Conservation (phyloP, 1,140 invertebrate species). For the Philopotamus ludificatus region DNA sequence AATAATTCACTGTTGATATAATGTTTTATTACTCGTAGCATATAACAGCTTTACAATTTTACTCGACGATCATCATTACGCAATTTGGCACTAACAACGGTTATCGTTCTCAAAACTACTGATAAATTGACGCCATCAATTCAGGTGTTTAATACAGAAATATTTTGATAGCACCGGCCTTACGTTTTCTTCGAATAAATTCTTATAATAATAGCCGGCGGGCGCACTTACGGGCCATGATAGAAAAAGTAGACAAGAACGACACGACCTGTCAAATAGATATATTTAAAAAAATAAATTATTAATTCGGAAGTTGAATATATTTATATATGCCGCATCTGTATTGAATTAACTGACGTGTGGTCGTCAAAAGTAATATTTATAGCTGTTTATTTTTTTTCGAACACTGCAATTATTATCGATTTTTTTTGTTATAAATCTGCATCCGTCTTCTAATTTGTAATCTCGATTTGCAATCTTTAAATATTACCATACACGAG, state of each 20-base stretch:
- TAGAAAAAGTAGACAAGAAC: neutral
- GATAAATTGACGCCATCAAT: conserved; percentile 26
- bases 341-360: too few species aligned
- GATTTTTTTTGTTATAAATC: too few species aligned
- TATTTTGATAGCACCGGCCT: neutral
- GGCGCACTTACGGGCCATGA: neutral
- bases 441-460: too few species aligned
- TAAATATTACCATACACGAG: too few species aligned
- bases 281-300: too few species aligned
- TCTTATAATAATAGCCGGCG: conserved; percentile 2
- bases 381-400: too few species aligned
- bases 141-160: conserved; percentile 9
- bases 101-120: conserved; percentile 13
- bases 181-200: conserved; percentile 1
- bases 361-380: too few species aligned
- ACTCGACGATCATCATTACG: conserved; percentile 10
- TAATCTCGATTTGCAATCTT: too few species aligned
- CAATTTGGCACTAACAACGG: conserved; percentile 21
- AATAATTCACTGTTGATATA: neutral
- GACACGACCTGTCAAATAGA: neutral
- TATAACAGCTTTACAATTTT: neutral
- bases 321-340: too few species aligned
- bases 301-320: too few species aligned
- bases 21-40: neutral
- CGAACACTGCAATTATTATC: too few species aligned